Evolutionary conservation across 2,797 vertebrate species (phyloP).

Genomic region (Varecia variegata): DNA sequence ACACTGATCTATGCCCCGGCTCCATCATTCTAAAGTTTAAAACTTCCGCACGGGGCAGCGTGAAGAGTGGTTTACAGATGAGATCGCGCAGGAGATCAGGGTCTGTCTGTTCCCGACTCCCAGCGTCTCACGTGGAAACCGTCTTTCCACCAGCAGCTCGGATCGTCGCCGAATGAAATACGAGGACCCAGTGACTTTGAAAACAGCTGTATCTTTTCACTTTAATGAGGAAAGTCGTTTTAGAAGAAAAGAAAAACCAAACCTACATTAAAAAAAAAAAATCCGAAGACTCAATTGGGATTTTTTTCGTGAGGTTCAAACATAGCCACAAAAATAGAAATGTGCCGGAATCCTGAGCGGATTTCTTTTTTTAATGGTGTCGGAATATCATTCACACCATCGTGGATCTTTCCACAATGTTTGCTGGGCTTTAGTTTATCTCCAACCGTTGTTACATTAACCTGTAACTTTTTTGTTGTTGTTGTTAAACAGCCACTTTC

Average conservation of each 20-base stretch:
- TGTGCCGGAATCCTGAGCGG: neutral
- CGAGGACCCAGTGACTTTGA: slow-evolving; percentile 7
- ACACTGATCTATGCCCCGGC: neutral
- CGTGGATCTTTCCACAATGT: neutral
- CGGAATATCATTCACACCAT: neutral
- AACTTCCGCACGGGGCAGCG: neutral
- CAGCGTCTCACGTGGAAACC: slow-evolving; percentile 44
- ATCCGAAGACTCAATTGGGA: neutral
- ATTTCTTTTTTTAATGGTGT: neutral
- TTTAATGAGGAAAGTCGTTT: slow-evolving; percentile 37
- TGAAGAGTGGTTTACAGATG: neutral
- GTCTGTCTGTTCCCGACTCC: neutral
- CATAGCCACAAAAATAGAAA: neutral
- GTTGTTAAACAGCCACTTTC: neutral
- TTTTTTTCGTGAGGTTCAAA: neutral
- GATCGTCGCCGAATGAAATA: neutral
- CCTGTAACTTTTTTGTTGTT: neutral
- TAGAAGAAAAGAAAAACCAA: slow-evolving; percentile 14
- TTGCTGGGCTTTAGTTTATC: neutral
- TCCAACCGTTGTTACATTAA: neutral
- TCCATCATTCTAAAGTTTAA: neutral
- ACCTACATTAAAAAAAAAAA: neutral
- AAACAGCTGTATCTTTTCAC: slow-evolving; percentile 56
- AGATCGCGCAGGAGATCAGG: neutral
- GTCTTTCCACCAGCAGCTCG: neutral